A percentile compares a stretch with the other conserved stretches of the same genome.
phyloP scores from a whole-genome alignment of 2,888 invertebrate genomes.

The Papilio elwesi region DNA sequence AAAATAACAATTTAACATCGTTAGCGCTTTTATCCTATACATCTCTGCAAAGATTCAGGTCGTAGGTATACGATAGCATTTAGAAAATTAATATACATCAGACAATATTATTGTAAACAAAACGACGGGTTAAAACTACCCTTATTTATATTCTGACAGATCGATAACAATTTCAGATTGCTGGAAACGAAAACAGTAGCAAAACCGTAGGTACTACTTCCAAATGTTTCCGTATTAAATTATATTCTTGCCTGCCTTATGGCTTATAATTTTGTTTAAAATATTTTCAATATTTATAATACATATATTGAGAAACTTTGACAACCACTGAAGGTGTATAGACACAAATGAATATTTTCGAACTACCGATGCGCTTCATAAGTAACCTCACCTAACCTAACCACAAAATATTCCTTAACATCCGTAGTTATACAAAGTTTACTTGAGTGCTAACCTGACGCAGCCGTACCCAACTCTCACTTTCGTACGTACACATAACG shows the following conservation, averaged over 20 bases:
- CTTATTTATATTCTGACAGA: too few relatives aligned
- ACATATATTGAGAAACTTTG: too few relatives aligned
- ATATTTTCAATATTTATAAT: too few relatives aligned
- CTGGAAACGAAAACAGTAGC: too few relatives aligned
- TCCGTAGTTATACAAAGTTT: neutral
- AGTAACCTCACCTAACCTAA: too few relatives aligned
- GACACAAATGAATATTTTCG: too few relatives aligned
- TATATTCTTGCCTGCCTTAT: too few relatives aligned
- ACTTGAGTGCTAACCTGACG: neutral
- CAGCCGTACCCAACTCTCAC: neutral
- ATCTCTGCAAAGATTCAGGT: neutral
- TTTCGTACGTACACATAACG: neutral
- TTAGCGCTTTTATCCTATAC: neutral
- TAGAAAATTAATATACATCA: neutral
- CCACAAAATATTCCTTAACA: neutral
- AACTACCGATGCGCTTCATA: neutral
- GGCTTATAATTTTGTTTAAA: too few relatives aligned
- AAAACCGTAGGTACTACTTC: too few relatives aligned
- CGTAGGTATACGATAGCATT: neutral
- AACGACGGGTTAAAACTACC: neutral
- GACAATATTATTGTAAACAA: neutral
- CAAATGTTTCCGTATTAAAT: too few relatives aligned
- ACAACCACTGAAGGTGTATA: too few relatives aligned
- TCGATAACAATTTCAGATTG: too few relatives aligned
- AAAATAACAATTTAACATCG: neutral